A percentile compares a stretch with the other conserved stretches of the same genome.
These are phyloP conservation scores for Loris lydekkerianus DNA, from an alignment of 2,797 vertebrate species.

Conservation along the genomic window DNA sequence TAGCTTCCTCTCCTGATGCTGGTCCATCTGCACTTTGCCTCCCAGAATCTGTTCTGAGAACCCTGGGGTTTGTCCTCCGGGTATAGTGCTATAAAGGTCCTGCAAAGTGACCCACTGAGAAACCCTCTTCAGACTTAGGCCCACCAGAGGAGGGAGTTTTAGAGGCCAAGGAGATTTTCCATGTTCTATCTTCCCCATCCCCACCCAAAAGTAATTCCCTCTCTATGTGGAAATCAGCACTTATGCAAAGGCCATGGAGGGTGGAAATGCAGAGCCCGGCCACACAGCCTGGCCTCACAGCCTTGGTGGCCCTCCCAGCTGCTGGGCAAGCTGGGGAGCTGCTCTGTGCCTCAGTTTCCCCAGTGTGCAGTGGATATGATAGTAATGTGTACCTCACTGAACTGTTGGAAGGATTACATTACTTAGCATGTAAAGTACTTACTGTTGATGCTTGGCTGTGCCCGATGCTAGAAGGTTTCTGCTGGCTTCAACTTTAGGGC, in stretches of 20 bases:
- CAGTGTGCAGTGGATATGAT: too few relatives aligned
- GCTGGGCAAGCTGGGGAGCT: background rate
- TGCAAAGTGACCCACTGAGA: background rate
- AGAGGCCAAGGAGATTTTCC: background rate
- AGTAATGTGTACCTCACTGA: background rate
- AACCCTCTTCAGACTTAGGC: background rate
- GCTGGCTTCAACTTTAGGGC: background rate
- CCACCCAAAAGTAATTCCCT: background rate
- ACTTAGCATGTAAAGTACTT: background rate
- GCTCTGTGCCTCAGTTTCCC: background rate
- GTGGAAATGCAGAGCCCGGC: background rate
- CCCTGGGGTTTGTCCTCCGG: rapidly evolving
- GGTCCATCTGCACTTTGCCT: background rate
- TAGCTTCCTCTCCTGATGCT: background rate
- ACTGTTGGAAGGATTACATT: background rate
- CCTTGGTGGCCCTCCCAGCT: background rate
- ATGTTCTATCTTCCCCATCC: background rate
- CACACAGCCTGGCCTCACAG: too few relatives aligned
- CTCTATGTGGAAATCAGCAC: background rate
- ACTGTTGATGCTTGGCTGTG: background rate
- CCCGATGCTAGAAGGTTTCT: background rate
- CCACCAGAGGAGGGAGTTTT: background rate
- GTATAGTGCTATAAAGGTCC: background rate
- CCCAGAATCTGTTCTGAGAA: background rate
- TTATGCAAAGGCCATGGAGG: background rate